Conservation (phyloP, 1,140 invertebrate species). For the Belonocnema kinseyi region DNA sequence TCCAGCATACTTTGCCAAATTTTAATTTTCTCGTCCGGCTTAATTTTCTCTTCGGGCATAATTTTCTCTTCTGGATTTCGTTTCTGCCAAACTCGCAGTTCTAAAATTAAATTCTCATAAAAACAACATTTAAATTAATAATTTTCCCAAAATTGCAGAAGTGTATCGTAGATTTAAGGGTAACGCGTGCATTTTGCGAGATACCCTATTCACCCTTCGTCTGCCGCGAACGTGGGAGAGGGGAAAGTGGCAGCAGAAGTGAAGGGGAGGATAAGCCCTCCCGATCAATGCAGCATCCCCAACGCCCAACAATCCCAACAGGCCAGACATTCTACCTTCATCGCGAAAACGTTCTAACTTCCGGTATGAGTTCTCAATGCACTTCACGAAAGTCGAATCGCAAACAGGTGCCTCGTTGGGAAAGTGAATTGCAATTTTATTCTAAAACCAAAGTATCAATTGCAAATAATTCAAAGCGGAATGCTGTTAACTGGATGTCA, state of each 20-base stretch:
- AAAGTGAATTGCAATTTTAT: too few species aligned
- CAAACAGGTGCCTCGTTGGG: background rate
- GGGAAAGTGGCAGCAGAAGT: slow-evolving; percentile 42
- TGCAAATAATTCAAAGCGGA: too few species aligned
- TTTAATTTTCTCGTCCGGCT: too few species aligned
- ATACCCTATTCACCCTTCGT: slow-evolving; percentile 52
- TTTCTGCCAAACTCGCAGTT: too few species aligned
- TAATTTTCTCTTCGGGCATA: too few species aligned
- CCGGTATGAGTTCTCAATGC: slow-evolving; percentile 31
- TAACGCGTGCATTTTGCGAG: slow-evolving; percentile 57
- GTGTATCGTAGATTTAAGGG: slow-evolving; percentile 48
- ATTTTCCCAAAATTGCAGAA: background rate
- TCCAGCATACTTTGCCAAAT: too few species aligned
- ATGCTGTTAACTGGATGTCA: too few species aligned
- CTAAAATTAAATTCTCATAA: too few species aligned
- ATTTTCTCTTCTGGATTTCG: too few species aligned
- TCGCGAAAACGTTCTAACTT: slow-evolving; percentile 44
- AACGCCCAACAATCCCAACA: slow-evolving; percentile 64
- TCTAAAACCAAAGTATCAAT: too few species aligned
- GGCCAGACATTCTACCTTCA: slow-evolving; percentile 43
- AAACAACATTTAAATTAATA: too few species aligned
- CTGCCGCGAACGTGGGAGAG: slow-evolving; percentile 38
- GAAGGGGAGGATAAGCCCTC: slow-evolving; percentile 63
- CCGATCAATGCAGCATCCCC: slow-evolving; percentile 71
- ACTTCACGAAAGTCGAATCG: slow-evolving; percentile 10